These are phyloP conservation scores for Nixonia krombeini DNA, from an alignment of 1,140 invertebrate genomes.

Conservation along the genomic window DNA sequence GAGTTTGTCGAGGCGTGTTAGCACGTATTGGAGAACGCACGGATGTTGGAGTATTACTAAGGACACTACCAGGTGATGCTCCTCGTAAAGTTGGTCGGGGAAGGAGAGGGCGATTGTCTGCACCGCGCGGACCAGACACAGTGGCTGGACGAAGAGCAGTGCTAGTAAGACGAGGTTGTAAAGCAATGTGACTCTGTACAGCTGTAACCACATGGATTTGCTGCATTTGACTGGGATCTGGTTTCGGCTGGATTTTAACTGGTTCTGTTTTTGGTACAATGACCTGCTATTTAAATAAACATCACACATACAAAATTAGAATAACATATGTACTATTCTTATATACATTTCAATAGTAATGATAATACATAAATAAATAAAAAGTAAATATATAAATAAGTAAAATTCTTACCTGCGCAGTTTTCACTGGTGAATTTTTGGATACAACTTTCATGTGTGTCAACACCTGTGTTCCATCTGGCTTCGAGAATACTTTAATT, in stretches of 20 bases:
- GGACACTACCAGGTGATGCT: slow-evolving; percentile 56
- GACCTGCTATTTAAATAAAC: no score
- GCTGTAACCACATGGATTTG: slow-evolving; percentile 68
- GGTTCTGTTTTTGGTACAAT: slow-evolving; percentile 61
- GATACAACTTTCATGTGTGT: slow-evolving; percentile 69
- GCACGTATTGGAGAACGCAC: slow-evolving; percentile 58
- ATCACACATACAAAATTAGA: no score
- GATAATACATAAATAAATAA: no score
- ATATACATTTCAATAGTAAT: no score
- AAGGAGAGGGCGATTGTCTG: slow-evolving; percentile 59
- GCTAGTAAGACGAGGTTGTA: slow-evolving; percentile 57
- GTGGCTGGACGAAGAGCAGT: slow-evolving; percentile 43
- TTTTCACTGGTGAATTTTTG: slow-evolving; percentile 55
- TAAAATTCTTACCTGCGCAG: slow-evolving; percentile 44
- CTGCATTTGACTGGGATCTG: slow-evolving; percentile 64
- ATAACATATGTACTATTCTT: no score
- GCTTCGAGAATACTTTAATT: slow-evolving; percentile 66
- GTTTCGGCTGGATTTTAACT: slow-evolving; percentile 69
- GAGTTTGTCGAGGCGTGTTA: slow-evolving; percentile 45
- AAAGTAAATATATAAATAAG: no score
- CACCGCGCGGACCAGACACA: slow-evolving; percentile 43
- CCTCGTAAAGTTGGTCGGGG: slow-evolving; percentile 60
- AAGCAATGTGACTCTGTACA: slow-evolving; percentile 52
- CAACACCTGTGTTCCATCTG: slow-evolving; percentile 66
- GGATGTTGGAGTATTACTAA: slow-evolving; percentile 40